Percentiles rank a stretch among this genome's conserved stretches.
Conservation (phyloP, 2,113 vertebrate genomes). For the Lates calcarifer region DNA sequence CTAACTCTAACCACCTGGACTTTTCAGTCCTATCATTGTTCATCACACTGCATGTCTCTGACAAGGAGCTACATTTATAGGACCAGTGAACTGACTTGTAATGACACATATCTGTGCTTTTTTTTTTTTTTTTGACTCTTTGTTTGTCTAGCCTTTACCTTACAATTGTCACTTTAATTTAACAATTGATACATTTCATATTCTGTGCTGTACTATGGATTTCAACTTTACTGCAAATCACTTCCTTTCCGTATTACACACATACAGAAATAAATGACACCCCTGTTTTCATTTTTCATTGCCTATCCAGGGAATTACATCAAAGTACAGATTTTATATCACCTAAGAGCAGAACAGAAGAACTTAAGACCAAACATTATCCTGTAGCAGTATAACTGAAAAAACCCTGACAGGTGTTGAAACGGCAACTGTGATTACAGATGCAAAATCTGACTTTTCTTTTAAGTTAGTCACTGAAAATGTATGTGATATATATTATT, state of each 20-base stretch:
- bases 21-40: background rate
- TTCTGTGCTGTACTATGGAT: background rate
- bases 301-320: background rate
- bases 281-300: background rate
- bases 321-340: background rate
- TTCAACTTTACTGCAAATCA: background rate
- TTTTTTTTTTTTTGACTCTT: background rate
- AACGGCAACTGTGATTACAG: background rate
- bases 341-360: background rate
- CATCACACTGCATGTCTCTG: background rate
- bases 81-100: background rate
- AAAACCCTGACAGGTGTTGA: slow-evolving; percentile 8
- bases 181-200: background rate
- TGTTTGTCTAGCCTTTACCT: background rate
- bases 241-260: background rate
- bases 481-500: background rate
- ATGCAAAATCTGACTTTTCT: background rate
- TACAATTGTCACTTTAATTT: background rate
- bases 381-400: slow-evolving; percentile 1
- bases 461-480: slow-evolving; percentile 3
- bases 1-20: background rate
- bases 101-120: background rate
- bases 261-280: background rate
- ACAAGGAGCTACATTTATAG: background rate
- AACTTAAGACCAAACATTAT: background rate